Base-by-base conservation (phyloP, 2,797 vertebrate genomes). In the Tachyglossus aculeatus region DNA sequence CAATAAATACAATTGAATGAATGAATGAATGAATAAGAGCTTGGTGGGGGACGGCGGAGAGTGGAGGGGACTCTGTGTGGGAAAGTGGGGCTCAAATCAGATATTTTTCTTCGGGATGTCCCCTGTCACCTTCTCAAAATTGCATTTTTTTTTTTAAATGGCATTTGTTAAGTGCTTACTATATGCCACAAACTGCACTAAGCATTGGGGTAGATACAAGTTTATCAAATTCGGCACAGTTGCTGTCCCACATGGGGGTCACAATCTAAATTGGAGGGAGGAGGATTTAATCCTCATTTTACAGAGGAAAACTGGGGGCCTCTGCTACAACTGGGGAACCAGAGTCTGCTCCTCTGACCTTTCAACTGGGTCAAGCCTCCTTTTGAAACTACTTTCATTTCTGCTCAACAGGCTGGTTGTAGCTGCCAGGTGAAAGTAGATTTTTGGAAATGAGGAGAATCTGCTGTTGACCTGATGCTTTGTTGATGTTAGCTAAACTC, bases 261-360 rank as follows among this genome's bases (percentile, higher is more conserved):
- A n/a, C n/a, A n/a, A n/a, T n/a, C n/a, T n/a, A n/a, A n/a, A n/a
- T n/a, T n/a, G n/a, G n/a, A n/a, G n/a, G n/a, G n/a, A n/a, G n/a
- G n/a, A n/a, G n/a, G n/a, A n/a, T n/a, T n/a, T n/a, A n/a, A n/a
- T n/a, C n/a, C n/a, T n/a, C n/a, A n/a, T n/a, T n/a, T n/a, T n/a
- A n/a, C n/a, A n/a, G n/a, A n/a, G n/a, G n/a, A n/a, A n/a, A n/a
- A n/a, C 88, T 87, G 79, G 80, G 81, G n/a, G 86, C 86, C 78
- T 77, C 63, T 67, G 77, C 80, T 92, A 85, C 78, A 89, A 38
- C 73, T 63, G 74, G n/a, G n/a, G n/a, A 84, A 78, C 74, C 78
- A 66, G 66, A 53, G 78, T 78, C 58, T 60, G 74, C 66, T 50
- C 29, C 61, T 65, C 71, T 86, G 84, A 88, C 74, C 87, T 34